A percentile compares a stretch with the other conserved stretches of the same genome.
These are phyloP conservation scores for Solea solea DNA, from an alignment of 2,113 vertebrate species.

Conservation along the genomic window DNA sequence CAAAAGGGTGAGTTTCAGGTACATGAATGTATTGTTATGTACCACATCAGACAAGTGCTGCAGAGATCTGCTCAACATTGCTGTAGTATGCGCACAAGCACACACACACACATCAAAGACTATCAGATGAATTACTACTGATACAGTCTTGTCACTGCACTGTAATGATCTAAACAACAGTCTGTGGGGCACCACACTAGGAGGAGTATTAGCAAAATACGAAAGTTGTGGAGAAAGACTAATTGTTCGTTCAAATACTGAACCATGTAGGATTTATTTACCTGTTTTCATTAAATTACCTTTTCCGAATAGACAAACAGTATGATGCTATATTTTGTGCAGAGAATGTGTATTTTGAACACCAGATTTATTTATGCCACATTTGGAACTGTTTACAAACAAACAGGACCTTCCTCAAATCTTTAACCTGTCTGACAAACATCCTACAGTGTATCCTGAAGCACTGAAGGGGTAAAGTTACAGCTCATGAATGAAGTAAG, in stretches of 20 bases:
- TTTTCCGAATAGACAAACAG: not conserved
- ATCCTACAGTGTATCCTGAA: too few relatives aligned
- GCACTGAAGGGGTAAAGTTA: too few relatives aligned
- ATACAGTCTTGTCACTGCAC: slow-evolving; percentile 7
- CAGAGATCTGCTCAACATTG: slow-evolving; percentile 18
- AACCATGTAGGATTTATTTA: not conserved
- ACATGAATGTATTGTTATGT: slow-evolving; percentile 4
- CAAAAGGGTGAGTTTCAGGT: slow-evolving; percentile 59
- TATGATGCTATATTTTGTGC: not conserved
- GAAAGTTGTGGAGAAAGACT: slow-evolving; percentile 17
- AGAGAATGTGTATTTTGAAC: not conserved
- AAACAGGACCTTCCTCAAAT: too few relatives aligned
- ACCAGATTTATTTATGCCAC: too few relatives aligned
- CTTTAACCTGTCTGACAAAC: too few relatives aligned
- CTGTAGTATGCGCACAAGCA: slow-evolving; percentile 6
- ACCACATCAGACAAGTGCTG: slow-evolving; percentile 62
- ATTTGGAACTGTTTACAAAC: too few relatives aligned
- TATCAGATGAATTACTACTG: slow-evolving; percentile 12
- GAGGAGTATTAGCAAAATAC: slow-evolving; percentile 24
- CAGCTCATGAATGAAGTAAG: too few relatives aligned
- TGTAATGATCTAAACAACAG: slow-evolving; percentile 28
- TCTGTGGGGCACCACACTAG: slow-evolving; percentile 30
- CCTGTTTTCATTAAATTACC: not conserved
- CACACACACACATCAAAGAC: slow-evolving; percentile 43
- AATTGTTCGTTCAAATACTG: not conserved